A percentile compares a stretch with the other conserved stretches of the same genome.
Evolutionary conservation across 2,888 invertebrate genomes (phyloP).

Genomic region (Caenorhabditis sp.): DNA sequence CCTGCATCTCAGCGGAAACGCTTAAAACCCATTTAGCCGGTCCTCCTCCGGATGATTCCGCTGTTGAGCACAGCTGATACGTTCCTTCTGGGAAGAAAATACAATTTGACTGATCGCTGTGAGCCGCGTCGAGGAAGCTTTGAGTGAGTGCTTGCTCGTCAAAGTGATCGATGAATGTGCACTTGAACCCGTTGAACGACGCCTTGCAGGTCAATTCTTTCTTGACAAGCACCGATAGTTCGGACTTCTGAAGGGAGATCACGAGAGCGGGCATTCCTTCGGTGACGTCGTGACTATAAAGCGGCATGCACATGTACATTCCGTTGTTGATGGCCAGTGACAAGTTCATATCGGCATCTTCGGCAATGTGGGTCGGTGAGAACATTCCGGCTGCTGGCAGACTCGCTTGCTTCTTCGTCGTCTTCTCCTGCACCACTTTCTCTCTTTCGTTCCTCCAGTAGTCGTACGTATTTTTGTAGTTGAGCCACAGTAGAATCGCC

Average conservation of each 20-base stretch:
- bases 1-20: conserved; percentile 97
- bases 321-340: conserved; percentile 76
- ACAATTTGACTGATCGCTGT: conserved; percentile 80
- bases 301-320: conserved; percentile 78
- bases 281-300: conserved; percentile 67
- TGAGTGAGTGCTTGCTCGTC: conserved; percentile 79
- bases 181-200: conserved; percentile 86
- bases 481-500: conserved; percentile 94
- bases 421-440: conserved; percentile 46
- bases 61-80: conserved; percentile 91
- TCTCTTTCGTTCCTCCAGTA: conserved; percentile 93
- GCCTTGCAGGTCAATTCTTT: conserved; percentile 88
- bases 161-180: conserved; percentile 93
- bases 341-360: conserved; percentile 72
- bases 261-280: conserved; percentile 85
- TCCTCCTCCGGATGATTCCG: conserved; percentile 45
- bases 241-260: conserved; percentile 87
- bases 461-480: conserved; percentile 99
- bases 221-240: conserved; percentile 88
- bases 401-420: conserved; percentile 29
- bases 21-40: conserved; percentile 95
- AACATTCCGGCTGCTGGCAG: conserved; percentile 22
- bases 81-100: conserved; percentile 99
- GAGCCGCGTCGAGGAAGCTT: conserved; percentile 58
- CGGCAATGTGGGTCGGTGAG: conserved; percentile 51